Base-by-base conservation (phyloP, 1,140 invertebrate species). In the Pararge aegeria region DNA sequence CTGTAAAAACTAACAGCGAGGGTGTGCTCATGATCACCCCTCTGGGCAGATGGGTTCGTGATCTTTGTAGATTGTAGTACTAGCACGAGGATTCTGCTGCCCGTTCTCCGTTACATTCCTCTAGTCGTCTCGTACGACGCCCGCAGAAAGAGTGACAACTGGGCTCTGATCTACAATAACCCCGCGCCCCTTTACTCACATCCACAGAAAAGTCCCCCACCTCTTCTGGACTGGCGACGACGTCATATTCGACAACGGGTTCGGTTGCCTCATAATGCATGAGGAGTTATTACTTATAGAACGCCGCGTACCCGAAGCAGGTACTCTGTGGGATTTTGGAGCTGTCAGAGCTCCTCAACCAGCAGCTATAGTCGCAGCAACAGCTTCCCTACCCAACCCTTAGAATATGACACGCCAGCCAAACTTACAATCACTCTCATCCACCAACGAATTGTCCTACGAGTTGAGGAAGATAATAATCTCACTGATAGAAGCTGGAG, bases 401-500 rank as follows among this genome's bases (percentile, higher is more conserved):
- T 69, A 72, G 16, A 72, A 66, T 13, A 44, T 68, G 0, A 58
- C 76, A 0, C 55, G 78, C 16, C 83, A 87, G 61, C 86, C 83
- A 7, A 84, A 89, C 15, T 60, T 89, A 1, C 85, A 89, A 44
- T 80, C 85, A 0, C 48, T 89, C 12, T 50, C 87, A 1, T 85
- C 85, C 0, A 89, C 85, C 0, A 89, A 89, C 20, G 83, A 89
- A 57, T 21, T 89, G n/a, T 80, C 86, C 0, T 80, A 75, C 24
- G 86, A 89, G 53, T 34, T 89, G 18, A 62, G 73, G 6, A 89
- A 89, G 30, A 89, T 89, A 19, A 50, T 89, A 0, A 89, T 89
- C 58, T 86, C 84, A 1, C 56, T 89, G 7, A 78, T 89, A 48
- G 84, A 87, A 78, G 84, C 83, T 6, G 86, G 84, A 0, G 86